These are phyloP conservation scores for Dolichotis patagonum DNA, from an alignment of 2,113 vertebrate species.

Conservation along the genomic window DNA sequence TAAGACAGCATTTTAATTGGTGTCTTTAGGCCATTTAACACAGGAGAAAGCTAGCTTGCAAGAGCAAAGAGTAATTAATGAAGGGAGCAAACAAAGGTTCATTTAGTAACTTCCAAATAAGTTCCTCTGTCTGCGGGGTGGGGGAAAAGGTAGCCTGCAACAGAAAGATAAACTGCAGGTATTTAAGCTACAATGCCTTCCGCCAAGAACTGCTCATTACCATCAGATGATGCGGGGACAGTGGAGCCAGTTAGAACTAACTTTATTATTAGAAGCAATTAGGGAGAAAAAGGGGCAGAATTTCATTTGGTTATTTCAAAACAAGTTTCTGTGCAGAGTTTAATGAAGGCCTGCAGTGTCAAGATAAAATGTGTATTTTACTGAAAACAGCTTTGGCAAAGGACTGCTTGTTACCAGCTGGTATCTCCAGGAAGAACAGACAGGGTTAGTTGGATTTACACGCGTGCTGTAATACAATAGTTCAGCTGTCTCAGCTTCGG, in stretches of 20 bases:
- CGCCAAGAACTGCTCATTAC: slow-evolving; percentile 74
- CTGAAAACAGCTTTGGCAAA: slow-evolving; percentile 80
- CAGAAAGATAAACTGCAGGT: slow-evolving; percentile 81
- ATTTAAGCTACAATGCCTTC: slow-evolving; percentile 81
- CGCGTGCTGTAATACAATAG: slow-evolving; percentile 24
- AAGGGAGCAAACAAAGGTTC: slow-evolving; percentile 77
- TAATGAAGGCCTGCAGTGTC: slow-evolving; percentile 81
- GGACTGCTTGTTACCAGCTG: slow-evolving; percentile 73
- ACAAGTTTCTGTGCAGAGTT: slow-evolving; percentile 77
- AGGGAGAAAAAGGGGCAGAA: slow-evolving; percentile 77
- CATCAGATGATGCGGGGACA: slow-evolving; percentile 64
- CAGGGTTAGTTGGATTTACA: slow-evolving; percentile 66
- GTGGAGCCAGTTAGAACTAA: slow-evolving; percentile 73
- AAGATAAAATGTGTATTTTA: slow-evolving; percentile 85
- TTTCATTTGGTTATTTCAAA: slow-evolving; percentile 85
- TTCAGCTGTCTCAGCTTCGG: slow-evolving; percentile 49
- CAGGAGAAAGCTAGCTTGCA: slow-evolving; percentile 66
- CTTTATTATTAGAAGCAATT: slow-evolving; percentile 86
- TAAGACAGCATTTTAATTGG: slow-evolving; percentile 74
- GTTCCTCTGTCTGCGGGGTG: slow-evolving; percentile 68
- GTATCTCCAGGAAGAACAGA: slow-evolving; percentile 41
- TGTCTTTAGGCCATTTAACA: slow-evolving; percentile 77
- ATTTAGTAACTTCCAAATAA: slow-evolving; percentile 82
- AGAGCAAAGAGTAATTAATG: slow-evolving; percentile 79
- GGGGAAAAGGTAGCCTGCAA: slow-evolving; percentile 70